Conservation (phyloP, 2,113 vertebrate species). For the Spilogale gracilis region DNA sequence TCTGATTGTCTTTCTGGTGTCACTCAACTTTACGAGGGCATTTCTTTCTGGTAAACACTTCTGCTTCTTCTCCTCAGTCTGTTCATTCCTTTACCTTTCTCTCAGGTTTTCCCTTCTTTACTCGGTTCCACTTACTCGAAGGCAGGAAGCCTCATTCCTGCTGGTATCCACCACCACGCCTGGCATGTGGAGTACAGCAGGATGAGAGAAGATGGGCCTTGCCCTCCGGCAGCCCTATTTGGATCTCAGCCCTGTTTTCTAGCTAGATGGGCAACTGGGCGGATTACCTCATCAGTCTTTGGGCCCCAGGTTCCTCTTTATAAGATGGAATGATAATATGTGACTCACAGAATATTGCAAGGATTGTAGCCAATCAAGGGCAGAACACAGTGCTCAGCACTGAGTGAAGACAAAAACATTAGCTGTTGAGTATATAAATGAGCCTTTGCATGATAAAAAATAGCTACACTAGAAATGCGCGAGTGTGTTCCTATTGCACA, state of each 20-base stretch:
- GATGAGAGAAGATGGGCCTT: background rate
- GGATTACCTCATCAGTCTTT: background rate
- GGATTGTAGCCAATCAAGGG: background rate
- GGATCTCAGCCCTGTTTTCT: background rate
- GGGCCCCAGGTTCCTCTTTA: background rate
- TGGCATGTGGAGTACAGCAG: rapidly evolving
- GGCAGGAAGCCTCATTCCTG: background rate
- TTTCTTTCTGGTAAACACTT: background rate
- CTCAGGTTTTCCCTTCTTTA: slow-evolving; percentile 4
- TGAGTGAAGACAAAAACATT: background rate
- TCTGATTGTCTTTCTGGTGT: background rate
- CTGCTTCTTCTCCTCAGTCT: slow-evolving; percentile 16
- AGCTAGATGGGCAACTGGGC: background rate
- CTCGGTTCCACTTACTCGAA: background rate
- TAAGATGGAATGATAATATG: background rate
- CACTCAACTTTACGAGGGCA: background rate
- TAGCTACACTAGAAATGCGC: background rate
- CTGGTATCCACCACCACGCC: rapidly evolving
- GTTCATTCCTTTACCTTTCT: background rate
- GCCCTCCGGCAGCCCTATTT: background rate
- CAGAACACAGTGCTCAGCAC: background rate
- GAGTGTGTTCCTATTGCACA: background rate
- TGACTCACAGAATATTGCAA: background rate
- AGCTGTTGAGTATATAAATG: background rate
- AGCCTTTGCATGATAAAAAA: background rate